phyloP scores from a whole-genome alignment of 23 tunicate genomes.

The Oikopleura albicans region DNA sequence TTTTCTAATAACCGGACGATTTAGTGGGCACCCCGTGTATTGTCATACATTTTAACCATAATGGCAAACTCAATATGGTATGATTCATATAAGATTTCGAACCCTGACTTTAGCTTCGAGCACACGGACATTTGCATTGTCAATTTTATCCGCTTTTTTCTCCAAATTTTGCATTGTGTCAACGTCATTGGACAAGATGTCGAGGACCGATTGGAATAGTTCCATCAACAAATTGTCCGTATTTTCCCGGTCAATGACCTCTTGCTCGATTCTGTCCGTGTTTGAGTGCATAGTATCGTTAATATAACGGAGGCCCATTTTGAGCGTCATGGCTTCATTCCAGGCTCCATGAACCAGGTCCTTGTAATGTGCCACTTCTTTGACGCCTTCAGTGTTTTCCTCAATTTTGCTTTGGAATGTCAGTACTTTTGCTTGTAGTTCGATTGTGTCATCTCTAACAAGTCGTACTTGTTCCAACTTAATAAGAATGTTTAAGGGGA shows the following conservation, averaged over 20 bases:
- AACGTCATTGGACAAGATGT: not conserved
- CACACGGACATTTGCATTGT: not conserved
- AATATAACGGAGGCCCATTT: not conserved
- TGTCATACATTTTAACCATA: too few relatives aligned
- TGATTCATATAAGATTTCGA: too few relatives aligned
- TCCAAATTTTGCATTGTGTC: not conserved
- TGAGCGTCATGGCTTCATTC: not conserved
- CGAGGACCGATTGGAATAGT: not conserved
- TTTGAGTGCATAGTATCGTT: not conserved
- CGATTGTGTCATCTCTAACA: not conserved
- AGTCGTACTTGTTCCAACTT: not conserved
- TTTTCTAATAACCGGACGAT: too few relatives aligned
- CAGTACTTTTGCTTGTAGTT: not conserved
- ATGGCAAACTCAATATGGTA: too few relatives aligned
- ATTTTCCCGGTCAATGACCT: not conserved
- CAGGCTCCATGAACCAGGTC: slow-evolving; percentile 12
- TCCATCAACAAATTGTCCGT: not conserved
- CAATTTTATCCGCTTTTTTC: not conserved
- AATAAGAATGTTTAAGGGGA: too few relatives aligned
- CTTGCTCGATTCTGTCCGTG: not conserved
- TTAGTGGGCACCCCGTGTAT: too few relatives aligned
- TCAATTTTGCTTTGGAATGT: not conserved
- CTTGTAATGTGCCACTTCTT: not conserved
- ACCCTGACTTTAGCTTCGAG: too few relatives aligned
- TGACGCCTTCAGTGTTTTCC: not conserved